Evolutionary conservation across 2,888 invertebrate genomes (phyloP).

Genomic region (Cybosia mesomella): DNA sequence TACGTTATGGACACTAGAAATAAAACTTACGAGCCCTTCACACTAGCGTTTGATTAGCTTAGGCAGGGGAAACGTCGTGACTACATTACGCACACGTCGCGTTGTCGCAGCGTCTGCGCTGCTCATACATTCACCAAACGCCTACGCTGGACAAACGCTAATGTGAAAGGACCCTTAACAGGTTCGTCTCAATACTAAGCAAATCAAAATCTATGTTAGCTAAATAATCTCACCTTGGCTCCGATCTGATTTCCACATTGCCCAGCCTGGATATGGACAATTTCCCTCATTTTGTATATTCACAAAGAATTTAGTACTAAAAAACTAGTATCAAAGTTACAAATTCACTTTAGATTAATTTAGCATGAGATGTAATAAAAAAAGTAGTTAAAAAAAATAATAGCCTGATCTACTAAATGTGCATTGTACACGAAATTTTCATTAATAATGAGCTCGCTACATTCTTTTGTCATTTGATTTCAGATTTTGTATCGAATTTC

Average conservation of each 20-base stretch:
- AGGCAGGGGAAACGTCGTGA: no score
- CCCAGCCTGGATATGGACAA: constrained; percentile 91
- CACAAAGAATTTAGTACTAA: constrained; percentile 61
- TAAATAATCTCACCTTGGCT: constrained; percentile 87
- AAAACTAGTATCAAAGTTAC: constrained; percentile 50
- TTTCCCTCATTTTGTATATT: constrained; percentile 90
- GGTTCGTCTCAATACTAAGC: neutral
- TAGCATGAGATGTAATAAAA: constrained; percentile 61
- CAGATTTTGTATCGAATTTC: constrained; percentile 42
- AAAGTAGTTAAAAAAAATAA: constrained; percentile 48
- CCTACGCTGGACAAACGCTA: no score
- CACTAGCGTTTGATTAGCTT: no score
- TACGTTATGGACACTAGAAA: no score
- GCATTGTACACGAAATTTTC: constrained; percentile 70
- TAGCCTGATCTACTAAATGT: constrained; percentile 47
- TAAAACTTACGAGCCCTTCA: no score
- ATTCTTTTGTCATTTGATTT: constrained; percentile 59
- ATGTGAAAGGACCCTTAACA: neutral
- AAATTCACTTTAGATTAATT: constrained; percentile 60
- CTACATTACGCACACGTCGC: no score
- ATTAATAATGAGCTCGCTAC: constrained; percentile 49
- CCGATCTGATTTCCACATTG: constrained; percentile 90
- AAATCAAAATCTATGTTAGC: neutral
- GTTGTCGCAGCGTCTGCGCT: no score
- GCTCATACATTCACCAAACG: no score